Percentiles rank a stretch among this genome's conserved stretches.
These are phyloP conservation scores for Geopemphigus sp. DNA, from an alignment of 1,140 invertebrate species.

Conservation along the genomic window DNA sequence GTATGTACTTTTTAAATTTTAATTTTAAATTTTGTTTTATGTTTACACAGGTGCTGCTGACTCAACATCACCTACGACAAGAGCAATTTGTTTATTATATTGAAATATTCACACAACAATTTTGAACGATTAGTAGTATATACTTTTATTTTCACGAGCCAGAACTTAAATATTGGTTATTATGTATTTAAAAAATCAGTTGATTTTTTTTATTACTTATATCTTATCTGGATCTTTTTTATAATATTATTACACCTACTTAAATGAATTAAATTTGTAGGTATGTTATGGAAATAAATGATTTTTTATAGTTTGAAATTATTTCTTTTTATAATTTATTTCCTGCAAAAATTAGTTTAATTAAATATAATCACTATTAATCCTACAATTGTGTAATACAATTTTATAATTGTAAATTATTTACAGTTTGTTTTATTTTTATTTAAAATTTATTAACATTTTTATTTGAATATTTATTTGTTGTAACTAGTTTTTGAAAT, in stretches of 20 bases:
- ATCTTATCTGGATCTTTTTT: constrained; percentile 19
- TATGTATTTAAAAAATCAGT: constrained; percentile 25
- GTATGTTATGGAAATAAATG: constrained; percentile 45
- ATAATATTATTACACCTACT: constrained; percentile 27
- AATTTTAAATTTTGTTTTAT: constrained; percentile 23
- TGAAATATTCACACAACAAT: constrained; percentile 37
- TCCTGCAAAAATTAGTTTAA: background rate
- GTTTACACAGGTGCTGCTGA: constrained; percentile 31
- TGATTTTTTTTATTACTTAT: constrained; percentile 21
- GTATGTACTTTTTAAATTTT: constrained; percentile 8
- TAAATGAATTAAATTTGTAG: constrained; percentile 38
- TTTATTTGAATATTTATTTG: no score
- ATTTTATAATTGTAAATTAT: background rate
- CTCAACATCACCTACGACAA: constrained; percentile 16
- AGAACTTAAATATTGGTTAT: constrained; percentile 41
- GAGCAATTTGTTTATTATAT: constrained; percentile 41
- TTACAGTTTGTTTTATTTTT: no score
- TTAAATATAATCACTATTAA: background rate
- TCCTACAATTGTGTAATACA: background rate
- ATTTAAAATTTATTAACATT: no score
- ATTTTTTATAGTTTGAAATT: constrained; percentile 40
- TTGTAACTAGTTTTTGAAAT: no score
- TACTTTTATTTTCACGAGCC: constrained; percentile 45
- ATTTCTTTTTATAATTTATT: background rate
- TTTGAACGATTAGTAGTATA: constrained; percentile 37